Base-by-base conservation (phyloP, 1,140 invertebrate species). In the Acromyrmex heyeri region DNA sequence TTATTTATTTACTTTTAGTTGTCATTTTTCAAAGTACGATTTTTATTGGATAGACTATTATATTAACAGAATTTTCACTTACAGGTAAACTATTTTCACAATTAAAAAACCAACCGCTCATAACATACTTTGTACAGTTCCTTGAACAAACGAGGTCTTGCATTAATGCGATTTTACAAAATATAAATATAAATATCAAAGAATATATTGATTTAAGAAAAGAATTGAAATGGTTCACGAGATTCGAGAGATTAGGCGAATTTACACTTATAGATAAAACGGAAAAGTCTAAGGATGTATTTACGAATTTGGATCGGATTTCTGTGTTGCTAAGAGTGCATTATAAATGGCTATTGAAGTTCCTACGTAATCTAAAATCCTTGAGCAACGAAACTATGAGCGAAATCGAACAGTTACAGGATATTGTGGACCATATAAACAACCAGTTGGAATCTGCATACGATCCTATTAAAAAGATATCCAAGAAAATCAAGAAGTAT, bases 41-140 rank as follows among this genome's bases (percentile, higher is more conserved):
- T 57, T 59, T 34, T 38, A 38, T 18, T 38, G 6, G 6, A 7
- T 5, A 69, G 8, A 21, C 5, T 53, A 72, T 24, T 30, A 70
- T 5, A 24, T 59, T 24, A 48, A 1, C 5, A 44, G 3, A 8
- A 30, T 55, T 24, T 72, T 72, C 64, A 53, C 62, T 93, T 92
- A 92, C 86, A 94, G 93, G 92, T 44, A 95, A 92, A 85, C 77
- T 96, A 16, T 92, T 94, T 1, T 94, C 95, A 24, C 95, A 95
- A 77, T 95, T 96, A 64, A 90, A 92, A 3, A 93, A 96, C 70
- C 95, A 96, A 89, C 95, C 96, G 2, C 91, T 96, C 16, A 91
- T 96, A 53, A 95, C 93, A 55, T 86, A 95, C 73, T 96, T 95
- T 87, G 92, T 90, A 12, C 67, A 87, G 16, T 93, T 96, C 55